A percentile compares a stretch with the other conserved stretches of the same genome.
Evolutionary conservation across 2,888 invertebrate species (phyloP).

Genomic region (Oscheius sp.): DNA sequence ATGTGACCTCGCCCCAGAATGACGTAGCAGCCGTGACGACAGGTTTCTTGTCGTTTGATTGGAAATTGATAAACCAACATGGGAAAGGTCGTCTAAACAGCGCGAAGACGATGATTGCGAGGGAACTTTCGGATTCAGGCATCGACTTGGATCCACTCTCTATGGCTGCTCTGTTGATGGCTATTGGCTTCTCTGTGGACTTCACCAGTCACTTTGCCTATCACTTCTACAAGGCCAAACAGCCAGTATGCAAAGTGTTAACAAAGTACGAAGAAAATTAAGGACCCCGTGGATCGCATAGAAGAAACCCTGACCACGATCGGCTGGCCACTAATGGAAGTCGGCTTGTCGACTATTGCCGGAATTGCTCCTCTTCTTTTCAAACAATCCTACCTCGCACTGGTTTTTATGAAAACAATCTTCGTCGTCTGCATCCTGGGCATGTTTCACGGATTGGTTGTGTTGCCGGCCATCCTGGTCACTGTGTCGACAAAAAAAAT

Average conservation of each 20-base stretch:
- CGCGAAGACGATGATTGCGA: neutral
- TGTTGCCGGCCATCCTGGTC: slow-evolving; percentile 65
- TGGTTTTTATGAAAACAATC: slow-evolving; percentile 69
- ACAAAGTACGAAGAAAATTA: neutral
- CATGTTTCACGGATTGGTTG: slow-evolving; percentile 68
- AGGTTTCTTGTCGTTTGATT: slow-evolving; percentile 23
- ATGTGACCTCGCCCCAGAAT: slow-evolving; percentile 18
- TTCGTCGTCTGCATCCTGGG: slow-evolving; percentile 66
- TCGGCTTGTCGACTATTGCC: slow-evolving; percentile 68
- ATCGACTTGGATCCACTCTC: slow-evolving; percentile 64
- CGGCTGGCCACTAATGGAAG: slow-evolving; percentile 68
- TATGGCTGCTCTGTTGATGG: slow-evolving; percentile 67
- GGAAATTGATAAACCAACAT: slow-evolving; percentile 30
- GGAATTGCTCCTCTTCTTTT: slow-evolving; percentile 66
- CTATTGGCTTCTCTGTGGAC: slow-evolving; percentile 69
- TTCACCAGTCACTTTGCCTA: slow-evolving; percentile 69
- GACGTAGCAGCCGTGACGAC: slow-evolving; percentile 23
- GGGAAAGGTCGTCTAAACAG: slow-evolving; percentile 20
- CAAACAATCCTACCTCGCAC: slow-evolving; percentile 68
- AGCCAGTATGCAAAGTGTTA: slow-evolving; percentile 44
- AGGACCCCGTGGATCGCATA: slow-evolving; percentile 60
- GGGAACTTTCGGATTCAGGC: slow-evolving; percentile 24
- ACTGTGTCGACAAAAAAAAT: slow-evolving; percentile 32
- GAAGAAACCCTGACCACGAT: slow-evolving; percentile 62
- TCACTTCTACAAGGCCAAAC: slow-evolving; percentile 66